Percentiles rank a stretch among this genome's conserved stretches.
phyloP scores from a whole-genome alignment of 1,140 invertebrate species.

The Laupala kohalensis region DNA sequence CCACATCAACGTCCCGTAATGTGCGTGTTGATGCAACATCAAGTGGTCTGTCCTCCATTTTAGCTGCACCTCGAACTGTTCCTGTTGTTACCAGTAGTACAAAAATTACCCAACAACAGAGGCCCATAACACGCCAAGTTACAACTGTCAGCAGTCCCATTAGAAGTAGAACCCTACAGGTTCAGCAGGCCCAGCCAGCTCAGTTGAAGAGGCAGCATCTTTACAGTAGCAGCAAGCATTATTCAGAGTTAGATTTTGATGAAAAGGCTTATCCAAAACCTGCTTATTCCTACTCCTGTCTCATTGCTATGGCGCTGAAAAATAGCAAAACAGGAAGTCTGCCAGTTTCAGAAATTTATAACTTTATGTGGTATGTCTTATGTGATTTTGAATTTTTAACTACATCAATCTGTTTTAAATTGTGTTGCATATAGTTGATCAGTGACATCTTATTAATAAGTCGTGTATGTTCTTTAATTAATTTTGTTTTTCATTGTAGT shows the following conservation, averaged over 20 bases:
- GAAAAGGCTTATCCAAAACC: constrained; percentile 82
- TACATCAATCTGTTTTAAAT: neutral
- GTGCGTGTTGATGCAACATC: neutral
- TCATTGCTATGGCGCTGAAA: constrained; percentile 94
- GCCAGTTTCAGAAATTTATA: constrained; percentile 96
- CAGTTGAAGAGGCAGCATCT: neutral
- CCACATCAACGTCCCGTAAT: neutral
- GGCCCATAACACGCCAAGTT: neutral
- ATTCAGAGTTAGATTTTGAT: constrained; percentile 31
- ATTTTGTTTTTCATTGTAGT: constrained; percentile 31
- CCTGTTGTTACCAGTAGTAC: constrained; percentile 3
- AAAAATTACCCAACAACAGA: constrained; percentile 1
- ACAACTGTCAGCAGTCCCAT: neutral
- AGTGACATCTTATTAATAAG: neutral
- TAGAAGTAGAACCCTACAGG: neutral
- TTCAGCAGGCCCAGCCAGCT: neutral
- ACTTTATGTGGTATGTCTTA: constrained; percentile 85
- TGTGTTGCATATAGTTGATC: neutral
- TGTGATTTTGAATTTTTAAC: neutral
- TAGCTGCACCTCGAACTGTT: neutral
- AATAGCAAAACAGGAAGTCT: constrained; percentile 87
- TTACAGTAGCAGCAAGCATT: constrained; percentile 5
- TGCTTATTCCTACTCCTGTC: constrained; percentile 92
- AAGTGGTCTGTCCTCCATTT: constrained; percentile 1
- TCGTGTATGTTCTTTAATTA: neutral